Base-by-base conservation (phyloP, 2,797 vertebrate species). In the Acrossocheilus fasciatus region DNA sequence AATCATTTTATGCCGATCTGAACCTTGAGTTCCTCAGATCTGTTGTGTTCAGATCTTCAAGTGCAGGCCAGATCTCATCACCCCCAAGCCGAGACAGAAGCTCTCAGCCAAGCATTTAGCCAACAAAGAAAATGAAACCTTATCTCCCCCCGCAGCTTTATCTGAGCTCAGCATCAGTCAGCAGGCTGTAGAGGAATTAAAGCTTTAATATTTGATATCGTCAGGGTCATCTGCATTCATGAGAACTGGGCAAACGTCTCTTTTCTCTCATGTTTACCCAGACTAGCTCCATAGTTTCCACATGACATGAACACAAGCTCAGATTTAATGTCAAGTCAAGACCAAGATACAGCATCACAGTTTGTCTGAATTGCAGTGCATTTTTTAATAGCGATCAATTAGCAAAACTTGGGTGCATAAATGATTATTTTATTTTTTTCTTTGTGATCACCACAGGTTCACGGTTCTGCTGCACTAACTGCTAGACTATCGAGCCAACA, bases 61-160 rank as follows among this genome's bases (percentile, higher is more conserved):
- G 26, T n/a, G 6, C 20, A 9, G 18, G 52, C 72, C 62, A 81
- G 34, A 50, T 68, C 62, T 69, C 52, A 9, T 39, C 52, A 23
- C 50, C 18, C 11, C 23, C 54, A 57, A 82, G 79, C 85, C 87
- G 85, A 91, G 87, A 92, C 87, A 59, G 39, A 87, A 88, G 77
- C 77, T 90, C 85, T 91, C 81, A 90, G 86, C 86, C 90, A 62
- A 90, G 88, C 88, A 94, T 91, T 93, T 91, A 93, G 83, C 87
- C 93, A 94, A 95, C 91, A 94, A 92, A 93, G 95, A 92, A 86
- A 74, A 93, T 70, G 92, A 96, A 96, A 95, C 90, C 57, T 87
- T 90, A 95, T 93, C 92, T 74, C 64, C 82, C 83, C 41, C 79
- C 85, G 23, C 88, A 88, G 83, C 23, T 52, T 89, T 92, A 93